Base-by-base conservation (phyloP, 2,888 invertebrate genomes). In the Schrankia costaestrigalis region DNA sequence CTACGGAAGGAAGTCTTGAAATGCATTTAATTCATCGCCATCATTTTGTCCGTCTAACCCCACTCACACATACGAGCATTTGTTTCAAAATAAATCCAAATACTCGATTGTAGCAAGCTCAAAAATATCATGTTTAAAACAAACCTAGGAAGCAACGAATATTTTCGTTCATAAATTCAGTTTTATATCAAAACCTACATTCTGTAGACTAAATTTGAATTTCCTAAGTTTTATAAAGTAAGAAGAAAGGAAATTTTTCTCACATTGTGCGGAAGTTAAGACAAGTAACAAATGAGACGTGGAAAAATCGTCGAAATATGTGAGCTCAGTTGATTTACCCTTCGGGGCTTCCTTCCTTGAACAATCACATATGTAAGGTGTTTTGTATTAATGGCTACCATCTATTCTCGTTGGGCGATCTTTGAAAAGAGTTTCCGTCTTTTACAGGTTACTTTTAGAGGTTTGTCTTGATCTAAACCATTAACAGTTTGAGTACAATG, bases 241-340 rank as follows among this genome's bases (percentile, higher is more conserved):
- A 52, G 43, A 50, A 54, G 63, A 63, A 69, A 65, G 62, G 58
- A 63, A n/a, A 73, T 74, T 74, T 72, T 63, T 63, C 56, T 59
- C 77, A 78, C 78, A 77, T 75, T 66, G 50, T 44, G 51, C 55
- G 44, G 63, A 74, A 76, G 72, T 78, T 73, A 63, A 71, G 72
- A 65, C 67, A 68, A 65, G 74, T 76, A 77, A 80, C 76, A 79
- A 80, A 81, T 78, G 78, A 77, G 79, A 81, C 76, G 64, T 63
- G 60, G 82, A 84, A 78, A 82, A 80, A 81, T 80, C 63, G 74
- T 56, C 63, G 55, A 71, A 81, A 79, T 78, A 77, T 83, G 80
- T 80, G 78, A 73, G 71, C 59, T 36, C 70, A 71, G 78, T 79
- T 74, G 78, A 82, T 82, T 78, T 75, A 69, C 62, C 71, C 65